Evolutionary conservation across 1,140 invertebrate genomes (phyloP).

Genomic region (Drosophila rhopaloa): DNA sequence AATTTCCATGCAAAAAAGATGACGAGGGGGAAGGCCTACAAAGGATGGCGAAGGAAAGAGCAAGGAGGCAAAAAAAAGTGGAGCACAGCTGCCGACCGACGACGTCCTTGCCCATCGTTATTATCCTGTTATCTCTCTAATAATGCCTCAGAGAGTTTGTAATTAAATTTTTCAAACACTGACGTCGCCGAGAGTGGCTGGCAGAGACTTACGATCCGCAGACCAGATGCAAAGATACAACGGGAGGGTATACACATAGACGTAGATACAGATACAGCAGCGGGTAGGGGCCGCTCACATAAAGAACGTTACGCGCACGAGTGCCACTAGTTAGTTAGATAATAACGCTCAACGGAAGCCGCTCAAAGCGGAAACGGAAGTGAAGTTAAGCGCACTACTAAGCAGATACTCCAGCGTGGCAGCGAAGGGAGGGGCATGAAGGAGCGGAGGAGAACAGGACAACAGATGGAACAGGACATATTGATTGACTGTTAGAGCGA

Average conservation of each 20-base stretch:
- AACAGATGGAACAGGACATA: constrained; percentile 13
- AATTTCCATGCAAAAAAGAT: constrained; percentile 65
- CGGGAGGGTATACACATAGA: constrained; percentile 9
- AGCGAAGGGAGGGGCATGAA: background rate
- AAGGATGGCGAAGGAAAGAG: constrained; percentile 30
- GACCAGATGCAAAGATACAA: constrained; percentile 47
- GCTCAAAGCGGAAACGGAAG: constrained; percentile 80
- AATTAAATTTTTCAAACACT: constrained; percentile 82
- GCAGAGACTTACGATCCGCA: constrained; percentile 18
- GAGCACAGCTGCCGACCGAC: constrained; percentile 65
- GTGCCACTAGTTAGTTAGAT: constrained; percentile 82
- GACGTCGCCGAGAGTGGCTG: constrained; percentile 29
- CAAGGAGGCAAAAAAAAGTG: constrained; percentile 41
- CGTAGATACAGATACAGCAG: constrained; percentile 3
- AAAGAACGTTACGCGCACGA: constrained; percentile 80
- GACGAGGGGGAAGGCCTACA: constrained; percentile 49
- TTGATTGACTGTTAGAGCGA: constrained; percentile 27
- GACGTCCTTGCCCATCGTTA: constrained; percentile 78
- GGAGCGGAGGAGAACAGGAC: background rate
- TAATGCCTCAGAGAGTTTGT: constrained; percentile 82
- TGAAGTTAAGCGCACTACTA: constrained; percentile 82
- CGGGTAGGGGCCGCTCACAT: constrained; percentile 23
- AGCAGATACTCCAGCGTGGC: constrained; percentile 71
- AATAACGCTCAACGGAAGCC: constrained; percentile 79
- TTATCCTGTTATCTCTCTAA: constrained; percentile 83